Conservation (phyloP, 2,888 invertebrate species). For the Melanophora roralis region DNA sequence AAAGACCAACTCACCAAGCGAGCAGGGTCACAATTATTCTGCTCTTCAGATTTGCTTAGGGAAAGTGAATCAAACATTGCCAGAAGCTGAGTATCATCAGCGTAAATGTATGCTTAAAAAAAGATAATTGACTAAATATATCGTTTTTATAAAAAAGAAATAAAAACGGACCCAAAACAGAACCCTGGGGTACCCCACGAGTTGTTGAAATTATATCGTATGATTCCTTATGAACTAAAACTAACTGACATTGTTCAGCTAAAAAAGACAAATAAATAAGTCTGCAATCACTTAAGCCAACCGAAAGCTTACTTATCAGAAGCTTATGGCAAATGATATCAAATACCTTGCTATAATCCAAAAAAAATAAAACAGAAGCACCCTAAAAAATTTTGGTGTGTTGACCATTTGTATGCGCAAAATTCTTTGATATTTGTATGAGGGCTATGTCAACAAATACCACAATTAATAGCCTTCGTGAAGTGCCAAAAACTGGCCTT, state of each 20-base stretch:
- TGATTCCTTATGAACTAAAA: neutral
- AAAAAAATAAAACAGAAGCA: neutral
- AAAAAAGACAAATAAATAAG: neutral
- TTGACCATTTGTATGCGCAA: too few relatives aligned
- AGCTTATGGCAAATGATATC: neutral
- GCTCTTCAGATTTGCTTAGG: neutral
- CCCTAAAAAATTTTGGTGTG: too few relatives aligned
- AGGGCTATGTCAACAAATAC: too few relatives aligned
- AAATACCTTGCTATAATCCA: neutral
- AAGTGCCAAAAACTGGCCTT: too few relatives aligned
- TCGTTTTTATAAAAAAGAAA: too few relatives aligned
- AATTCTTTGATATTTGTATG: too few relatives aligned
- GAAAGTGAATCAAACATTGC: neutral
- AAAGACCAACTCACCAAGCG: neutral
- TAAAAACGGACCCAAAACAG: neutral
- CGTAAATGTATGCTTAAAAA: neutral
- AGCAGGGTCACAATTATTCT: neutral
- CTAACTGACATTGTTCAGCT: neutral
- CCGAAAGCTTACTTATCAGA: neutral
- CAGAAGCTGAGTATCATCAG: neutral
- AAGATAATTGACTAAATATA: neutral
- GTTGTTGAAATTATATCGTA: neutral
- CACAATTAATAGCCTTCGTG: too few relatives aligned
- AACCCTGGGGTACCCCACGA: neutral
- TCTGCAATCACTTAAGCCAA: neutral